Conservation (phyloP, 2,797 vertebrate genomes). For the Furcifer pardalis region DNA sequence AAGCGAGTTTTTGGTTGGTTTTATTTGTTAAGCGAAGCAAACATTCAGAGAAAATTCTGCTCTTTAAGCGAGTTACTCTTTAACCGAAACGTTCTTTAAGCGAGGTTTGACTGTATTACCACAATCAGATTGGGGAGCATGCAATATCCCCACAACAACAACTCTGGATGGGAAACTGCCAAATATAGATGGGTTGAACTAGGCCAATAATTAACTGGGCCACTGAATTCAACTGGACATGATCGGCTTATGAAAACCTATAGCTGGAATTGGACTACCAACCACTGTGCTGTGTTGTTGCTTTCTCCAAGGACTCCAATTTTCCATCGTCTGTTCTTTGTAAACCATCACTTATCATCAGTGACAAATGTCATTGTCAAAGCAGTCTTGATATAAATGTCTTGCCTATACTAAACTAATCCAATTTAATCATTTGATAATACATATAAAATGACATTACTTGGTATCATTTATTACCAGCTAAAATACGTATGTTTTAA, state of each 20-base stretch:
- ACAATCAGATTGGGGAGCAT: no score
- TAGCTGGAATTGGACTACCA: not conserved
- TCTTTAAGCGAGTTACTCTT: no score
- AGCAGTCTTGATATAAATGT: not conserved
- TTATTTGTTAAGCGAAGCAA: no score
- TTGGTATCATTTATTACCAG: constrained; percentile 6
- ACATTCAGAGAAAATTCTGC: no score
- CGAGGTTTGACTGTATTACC: no score
- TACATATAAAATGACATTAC: constrained; percentile 22
- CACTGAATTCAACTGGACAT: not conserved
- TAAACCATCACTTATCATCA: constrained; percentile 5
- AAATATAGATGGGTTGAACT: no score
- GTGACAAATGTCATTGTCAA: constrained; percentile 17
- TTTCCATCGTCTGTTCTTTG: not conserved
- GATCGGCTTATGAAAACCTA: not conserved
- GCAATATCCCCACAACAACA: no score
- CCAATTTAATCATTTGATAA: constrained; percentile 13
- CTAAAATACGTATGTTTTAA: constrained; percentile 14
- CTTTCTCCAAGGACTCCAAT: not conserved
- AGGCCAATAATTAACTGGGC: no score
- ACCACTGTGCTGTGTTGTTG: not conserved
- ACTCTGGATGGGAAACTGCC: not conserved
- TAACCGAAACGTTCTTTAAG: no score
- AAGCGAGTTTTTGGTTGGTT: no score
- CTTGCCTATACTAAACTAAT: constrained; percentile 6